Base-by-base conservation (phyloP, 2,797 vertebrate species). In the Helicolenus hilgendorfi region DNA sequence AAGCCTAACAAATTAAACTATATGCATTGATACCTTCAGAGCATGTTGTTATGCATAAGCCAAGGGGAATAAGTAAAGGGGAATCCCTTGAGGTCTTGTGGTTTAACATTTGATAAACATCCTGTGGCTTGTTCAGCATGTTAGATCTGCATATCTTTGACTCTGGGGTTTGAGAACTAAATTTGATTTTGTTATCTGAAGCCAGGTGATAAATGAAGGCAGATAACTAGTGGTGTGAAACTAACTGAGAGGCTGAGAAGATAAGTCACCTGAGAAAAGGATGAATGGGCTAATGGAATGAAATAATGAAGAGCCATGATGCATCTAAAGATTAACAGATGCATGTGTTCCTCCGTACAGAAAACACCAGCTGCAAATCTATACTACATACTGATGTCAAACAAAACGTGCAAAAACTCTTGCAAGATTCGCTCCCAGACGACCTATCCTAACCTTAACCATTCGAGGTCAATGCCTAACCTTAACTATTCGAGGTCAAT, bases 91-190 rank as follows among this genome's bases (percentile, higher is more conserved):
- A 86, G 22, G 27, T 86, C 9, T 59, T 71, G 75, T 70, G 67
- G 59, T 79, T 82, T 33, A 36, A 49, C 33, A 65, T 13, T 7
- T 29, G 8, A 85, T 41, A 83, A 85, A 84, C 78, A 83, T 53
- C 41, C 22, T 74, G 71, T 11, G 15, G 31, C 8, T 45, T 58
- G 22, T 14, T 13, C 4, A 13, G 11, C 5, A 59, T 29, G 38
- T 41, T 41, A 41, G 5, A 41, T 41, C 38, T 41, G 38, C 38
- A 41, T 41, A 15, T 41, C 14, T 41, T 41, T 0, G 38, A 41
- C 38, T 41, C 38, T 41, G 38, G 38, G 38, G 38, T 41, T 41
- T 41, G 38, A 41, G 15, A 41, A 41, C 38, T 41, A 41, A 41
- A 41, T 41, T 0, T 15, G 38, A 41, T 41, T 64, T 10, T 36